phyloP scores from a whole-genome alignment of 2,113 vertebrate genomes.

The Nibea coibor region DNA sequence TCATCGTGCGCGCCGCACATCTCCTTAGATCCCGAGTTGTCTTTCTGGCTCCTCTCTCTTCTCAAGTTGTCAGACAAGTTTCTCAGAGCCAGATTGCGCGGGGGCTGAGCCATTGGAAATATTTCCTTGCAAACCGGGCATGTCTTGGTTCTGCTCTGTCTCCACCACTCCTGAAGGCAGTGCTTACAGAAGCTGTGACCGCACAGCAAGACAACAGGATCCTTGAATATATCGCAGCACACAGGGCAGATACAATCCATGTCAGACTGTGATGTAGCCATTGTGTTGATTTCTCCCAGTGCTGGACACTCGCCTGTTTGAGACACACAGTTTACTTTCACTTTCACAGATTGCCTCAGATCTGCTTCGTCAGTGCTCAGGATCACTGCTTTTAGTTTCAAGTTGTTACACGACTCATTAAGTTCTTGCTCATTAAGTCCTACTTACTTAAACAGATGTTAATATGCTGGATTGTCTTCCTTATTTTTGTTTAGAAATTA shows the following conservation, averaged over 20 bases:
- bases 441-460: neutral
- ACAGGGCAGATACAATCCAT: neutral
- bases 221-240: constrained; percentile 59
- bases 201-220: constrained; percentile 45
- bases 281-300: accelerated
- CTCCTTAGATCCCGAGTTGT: neutral
- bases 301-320: accelerated
- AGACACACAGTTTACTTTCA: constrained; percentile 18
- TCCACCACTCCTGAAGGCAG: constrained; percentile 63
- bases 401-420: accelerated
- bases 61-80: constrained; percentile 54
- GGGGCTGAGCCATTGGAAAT: constrained; percentile 2
- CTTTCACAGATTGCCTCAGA: neutral
- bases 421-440: accelerated
- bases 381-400: accelerated
- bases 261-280: constrained; percentile 9
- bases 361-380: neutral
- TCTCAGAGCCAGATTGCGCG: constrained; percentile 49
- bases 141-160: neutral
- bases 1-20: constrained; percentile 40
- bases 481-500: neutral
- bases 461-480: neutral
- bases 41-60: neutral
- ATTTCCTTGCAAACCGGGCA: constrained; percentile 59
- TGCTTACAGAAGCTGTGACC: constrained; percentile 67